Evolutionary conservation across 2,888 invertebrate genomes (phyloP), one percentile per base, ranked within the genome.

Genomic region (Drosophila silvestris): DNA sequence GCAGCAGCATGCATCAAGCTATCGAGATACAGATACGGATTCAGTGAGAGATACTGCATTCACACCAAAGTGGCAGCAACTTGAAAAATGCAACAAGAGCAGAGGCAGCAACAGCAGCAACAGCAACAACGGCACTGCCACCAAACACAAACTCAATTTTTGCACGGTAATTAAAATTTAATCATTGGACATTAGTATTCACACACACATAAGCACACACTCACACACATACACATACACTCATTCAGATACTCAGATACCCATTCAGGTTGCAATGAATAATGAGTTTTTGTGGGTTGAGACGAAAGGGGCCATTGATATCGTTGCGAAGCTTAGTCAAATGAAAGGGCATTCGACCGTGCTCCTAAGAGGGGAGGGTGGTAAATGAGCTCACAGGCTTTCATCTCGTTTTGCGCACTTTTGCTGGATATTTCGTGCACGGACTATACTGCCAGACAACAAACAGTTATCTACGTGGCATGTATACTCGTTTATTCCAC

Each of bases 131-230:
- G 52, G 77, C 59, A 39, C 62, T 53, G 61, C 61, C 39, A 41
- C 32, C 62, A 77, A 77, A 75, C 78, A 70, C 83, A 80, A 79
- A 85, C 83, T 88, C 83, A 81, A 88, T 83, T 88, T 88, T 78
- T 82, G 85, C 76, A 77, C 82, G 87, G 88, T 89, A 89, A 89
- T 89, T 89, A 89, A 89, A 89, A 89, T 89, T 90, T 89, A 89
- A 89, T 89, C 88, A 89, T 82, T 87, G 90, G 84, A 84, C 88
- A 90, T 90, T 87, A 87, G 85, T 88, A 76, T 76, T 81, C 83
- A 71, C 70, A 72, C 69, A 69, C 67, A 71, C 66, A 77, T 44
- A 61, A 41, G 50, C 35, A 41, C 50, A 56, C n/a, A 58, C 30
- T 30, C 57, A 47, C 14, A 22, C 0, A 14, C 14, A 35, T 1